These are phyloP conservation scores for Caenorhabditis sp. DNA, from an alignment of 2,888 invertebrate genomes.

Conservation along the genomic window DNA sequence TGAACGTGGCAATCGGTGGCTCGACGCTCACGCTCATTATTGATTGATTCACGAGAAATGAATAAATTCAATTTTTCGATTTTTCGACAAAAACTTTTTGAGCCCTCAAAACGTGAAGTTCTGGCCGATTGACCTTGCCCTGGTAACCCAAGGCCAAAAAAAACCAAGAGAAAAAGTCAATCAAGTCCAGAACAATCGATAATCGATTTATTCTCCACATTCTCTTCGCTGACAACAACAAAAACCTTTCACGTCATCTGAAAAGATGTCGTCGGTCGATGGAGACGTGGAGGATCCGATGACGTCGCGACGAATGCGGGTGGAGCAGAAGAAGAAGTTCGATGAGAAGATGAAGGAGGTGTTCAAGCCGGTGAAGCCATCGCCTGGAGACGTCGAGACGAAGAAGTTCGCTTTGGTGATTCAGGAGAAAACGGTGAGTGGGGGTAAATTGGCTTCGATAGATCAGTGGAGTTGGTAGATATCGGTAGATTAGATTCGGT, in stretches of 20 bases:
- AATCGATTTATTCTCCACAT: too few species aligned
- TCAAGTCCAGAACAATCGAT: too few species aligned
- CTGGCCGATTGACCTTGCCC: too few species aligned
- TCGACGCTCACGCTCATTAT: slow-evolving; percentile 68
- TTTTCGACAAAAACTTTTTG: background rate
- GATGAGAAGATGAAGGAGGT: background rate
- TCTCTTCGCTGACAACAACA: too few species aligned
- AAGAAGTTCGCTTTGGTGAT: background rate
- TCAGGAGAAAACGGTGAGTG: background rate
- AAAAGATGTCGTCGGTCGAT: background rate
- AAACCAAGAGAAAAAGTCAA: too few species aligned
- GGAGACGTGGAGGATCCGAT: background rate
- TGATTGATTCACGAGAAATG: background rate
- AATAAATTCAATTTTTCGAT: background rate
- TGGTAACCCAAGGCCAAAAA: too few species aligned
- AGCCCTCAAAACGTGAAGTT: too few species aligned
- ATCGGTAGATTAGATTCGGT: too few species aligned
- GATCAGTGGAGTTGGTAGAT: too few species aligned
- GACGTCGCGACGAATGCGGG: background rate
- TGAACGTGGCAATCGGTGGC: slow-evolving; percentile 69
- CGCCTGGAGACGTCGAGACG: background rate
- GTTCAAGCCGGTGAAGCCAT: background rate
- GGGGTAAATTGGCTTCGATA: too few species aligned
- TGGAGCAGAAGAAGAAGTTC: background rate
- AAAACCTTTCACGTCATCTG: background rate